Evolutionary conservation across 2,113 vertebrate genomes (phyloP), one percentile per base, ranked within the genome.

Genomic region (Turnix velox): DNA sequence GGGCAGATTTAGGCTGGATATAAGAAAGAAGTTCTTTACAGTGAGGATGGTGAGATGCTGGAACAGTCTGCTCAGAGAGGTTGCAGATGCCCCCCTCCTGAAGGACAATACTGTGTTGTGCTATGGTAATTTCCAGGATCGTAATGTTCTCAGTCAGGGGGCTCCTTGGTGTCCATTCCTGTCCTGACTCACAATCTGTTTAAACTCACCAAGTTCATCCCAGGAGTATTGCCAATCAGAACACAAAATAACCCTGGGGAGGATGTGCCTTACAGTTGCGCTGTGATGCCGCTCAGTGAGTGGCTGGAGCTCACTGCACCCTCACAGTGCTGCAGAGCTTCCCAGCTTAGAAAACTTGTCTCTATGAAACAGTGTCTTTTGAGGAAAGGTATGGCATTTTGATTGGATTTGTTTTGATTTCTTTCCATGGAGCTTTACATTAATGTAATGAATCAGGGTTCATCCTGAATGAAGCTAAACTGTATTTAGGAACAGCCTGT

Each of bases 211-310:
- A 82, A 71, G 40, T n/a, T 86, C 52, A 75, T 27, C 40, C 69
- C 49, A 61, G 37, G 16, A 81, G 9, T 4, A 11, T 0, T 87
- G 33, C 35, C 24, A 19, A 3, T 37, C 25, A 69, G 49, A n/a
- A 24, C 45, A 14, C 16, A 49, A 37, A 51, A 54, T 27, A 65
- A 28, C 35, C 18, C 1, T 2, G 51, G 25, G 4, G 4, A 71
- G 39, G 35, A 73, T 6, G 17, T 55, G 51, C 52, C 54, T 80
- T 0, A 0, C 19, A 30, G 22, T n/a, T 45, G 52, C 0, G 0
- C 35, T 59, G 30, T 14, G 43, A n/a, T 1, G 5, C 25, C n/a
- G n/a, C 35, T 39, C 49, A 39, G 49, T 1, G 4, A 43, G 30
- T 4, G 4, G 25, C 27, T 45, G 52, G 39, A 74, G 17, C 37